Evolutionary conservation across 2,888 invertebrate species (phyloP), one percentile per base, ranked within the genome.

Genomic region (Oscheius sp.): DNA sequence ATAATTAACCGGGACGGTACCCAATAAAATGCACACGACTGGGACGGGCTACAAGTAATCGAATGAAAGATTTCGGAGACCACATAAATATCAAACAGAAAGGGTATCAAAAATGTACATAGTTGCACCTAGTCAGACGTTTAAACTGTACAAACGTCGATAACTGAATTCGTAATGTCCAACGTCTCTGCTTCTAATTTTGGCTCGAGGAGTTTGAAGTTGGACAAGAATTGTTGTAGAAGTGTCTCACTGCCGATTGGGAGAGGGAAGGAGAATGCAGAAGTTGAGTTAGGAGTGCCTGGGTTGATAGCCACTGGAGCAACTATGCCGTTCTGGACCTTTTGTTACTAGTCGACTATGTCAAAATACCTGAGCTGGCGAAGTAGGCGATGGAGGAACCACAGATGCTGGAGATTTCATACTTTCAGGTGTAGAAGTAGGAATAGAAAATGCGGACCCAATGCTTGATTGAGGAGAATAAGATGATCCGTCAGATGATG

Each of bases 91-190:
- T 12, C 3, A 20, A 22, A 5, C 2, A 12, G 12, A 24, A 47
- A 47, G 47, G 24, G 22, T 9, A 47, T 4, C 4, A 47, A 12
- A 8, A 9, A 36, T 36, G 8, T 8, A 14, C n/a, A n/a, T n/a
- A n/a, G n/a, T n/a, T n/a, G n/a, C n/a, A n/a, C n/a, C n/a, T 36
- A 49, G 45, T 26, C 36, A 32, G 20, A 54, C 3, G 24, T 12
- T 67, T 61, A 76, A 14, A 76, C 73, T 17, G 73, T 65, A 56
- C 71, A 71, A 4, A 76, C 76, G 50, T 76, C 76, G 30, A 76
- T 76, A 24, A 76, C 71, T 26, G 65, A 49, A 49, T 76, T 74
- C 1, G 72, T 65, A 41, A 68, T 64, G 28, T 69, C 65, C 12
- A 57, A 38, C 22, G 65, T 6, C 17, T 51, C 41, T 24, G 44